Percentiles rank a stretch among this genome's conserved stretches.
These are phyloP conservation scores for Eristalis intricaria DNA, from an alignment of 2,888 invertebrate species.

Conservation along the genomic window DNA sequence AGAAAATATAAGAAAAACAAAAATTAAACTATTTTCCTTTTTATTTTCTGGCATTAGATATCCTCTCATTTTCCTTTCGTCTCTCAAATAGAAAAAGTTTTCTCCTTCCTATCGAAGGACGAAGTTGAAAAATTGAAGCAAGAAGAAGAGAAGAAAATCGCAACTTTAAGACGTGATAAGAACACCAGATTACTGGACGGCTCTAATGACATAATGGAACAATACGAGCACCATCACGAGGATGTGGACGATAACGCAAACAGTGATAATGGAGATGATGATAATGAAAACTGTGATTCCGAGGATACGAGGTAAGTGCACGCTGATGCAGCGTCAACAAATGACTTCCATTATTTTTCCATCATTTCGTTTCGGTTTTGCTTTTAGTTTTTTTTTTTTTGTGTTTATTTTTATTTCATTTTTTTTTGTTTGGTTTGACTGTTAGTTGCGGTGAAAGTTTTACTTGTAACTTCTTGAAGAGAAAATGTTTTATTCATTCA, in stretches of 20 bases:
- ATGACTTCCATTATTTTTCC: conserved; percentile 55
- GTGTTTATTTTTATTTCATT: no score
- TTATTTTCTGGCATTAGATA: conserved; percentile 62
- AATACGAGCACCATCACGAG: conserved; percentile 74
- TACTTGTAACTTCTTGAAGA: background rate
- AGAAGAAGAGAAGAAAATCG: conserved; percentile 95
- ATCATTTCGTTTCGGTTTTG: conserved; percentile 69
- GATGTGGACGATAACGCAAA: conserved; percentile 75
- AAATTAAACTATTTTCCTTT: conserved; percentile 24
- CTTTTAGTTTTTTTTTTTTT: conserved; percentile 65
- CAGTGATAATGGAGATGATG: conserved; percentile 72
- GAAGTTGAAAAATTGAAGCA: conserved; percentile 96
- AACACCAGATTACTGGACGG: conserved; percentile 79
- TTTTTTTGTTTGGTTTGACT: background rate
- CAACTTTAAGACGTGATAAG: conserved; percentile 82
- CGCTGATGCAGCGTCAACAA: conserved; percentile 17
- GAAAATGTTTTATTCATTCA: background rate
- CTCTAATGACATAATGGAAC: conserved; percentile 78
- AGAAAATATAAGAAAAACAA: conserved; percentile 5
- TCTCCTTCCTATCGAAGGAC: conserved; percentile 95
- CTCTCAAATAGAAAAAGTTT: conserved; percentile 88
- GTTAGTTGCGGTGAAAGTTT: conserved; percentile 61
- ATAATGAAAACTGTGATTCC: conserved; percentile 73
- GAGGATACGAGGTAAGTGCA: conserved; percentile 72
- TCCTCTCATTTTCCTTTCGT: conserved; percentile 73